Evolutionary conservation across 2,888 invertebrate genomes (phyloP).

Genomic region (Meandrusa payeni): DNA sequence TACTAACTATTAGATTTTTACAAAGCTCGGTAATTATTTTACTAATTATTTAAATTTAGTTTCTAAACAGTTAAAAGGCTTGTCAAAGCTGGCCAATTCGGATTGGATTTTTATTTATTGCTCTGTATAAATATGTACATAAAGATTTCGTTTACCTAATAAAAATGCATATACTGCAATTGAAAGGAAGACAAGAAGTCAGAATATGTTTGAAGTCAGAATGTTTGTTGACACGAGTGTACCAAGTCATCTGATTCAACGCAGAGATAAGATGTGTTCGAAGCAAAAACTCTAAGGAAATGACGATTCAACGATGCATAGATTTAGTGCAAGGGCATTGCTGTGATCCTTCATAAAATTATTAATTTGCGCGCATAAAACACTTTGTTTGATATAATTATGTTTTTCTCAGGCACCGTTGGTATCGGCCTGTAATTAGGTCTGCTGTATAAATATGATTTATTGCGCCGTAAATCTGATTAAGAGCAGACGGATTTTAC

Average conservation of each 20-base stretch:
- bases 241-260: slow-evolving; percentile 22
- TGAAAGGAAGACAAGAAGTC: no score
- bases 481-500: background rate
- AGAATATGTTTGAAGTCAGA: no score
- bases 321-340: slow-evolving; percentile 43
- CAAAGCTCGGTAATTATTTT: no score
- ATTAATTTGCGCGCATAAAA: slow-evolving; percentile 6
- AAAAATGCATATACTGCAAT: no score
- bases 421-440: slow-evolving; percentile 9
- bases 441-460: slow-evolving; percentile 10
- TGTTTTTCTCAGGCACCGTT: slow-evolving; percentile 15
- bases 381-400: slow-evolving; percentile 1
- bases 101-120: no score
- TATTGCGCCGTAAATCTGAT: slow-evolving; percentile 12
- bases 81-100: no score
- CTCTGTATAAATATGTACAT: no score
- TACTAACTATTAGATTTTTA: no score
- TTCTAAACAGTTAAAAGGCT: no score
- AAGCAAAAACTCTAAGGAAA: slow-evolving; percentile 27
- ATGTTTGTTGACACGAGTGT: slow-evolving; percentile 16
- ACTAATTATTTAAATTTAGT: no score
- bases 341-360: background rate
- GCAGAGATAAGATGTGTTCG: slow-evolving; percentile 31
- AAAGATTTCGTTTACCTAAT: no score
- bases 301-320: slow-evolving; percentile 25